These are phyloP conservation scores for Mamestra brassicae DNA, from an alignment of 2,888 invertebrate genomes.

Conservation along the genomic window DNA sequence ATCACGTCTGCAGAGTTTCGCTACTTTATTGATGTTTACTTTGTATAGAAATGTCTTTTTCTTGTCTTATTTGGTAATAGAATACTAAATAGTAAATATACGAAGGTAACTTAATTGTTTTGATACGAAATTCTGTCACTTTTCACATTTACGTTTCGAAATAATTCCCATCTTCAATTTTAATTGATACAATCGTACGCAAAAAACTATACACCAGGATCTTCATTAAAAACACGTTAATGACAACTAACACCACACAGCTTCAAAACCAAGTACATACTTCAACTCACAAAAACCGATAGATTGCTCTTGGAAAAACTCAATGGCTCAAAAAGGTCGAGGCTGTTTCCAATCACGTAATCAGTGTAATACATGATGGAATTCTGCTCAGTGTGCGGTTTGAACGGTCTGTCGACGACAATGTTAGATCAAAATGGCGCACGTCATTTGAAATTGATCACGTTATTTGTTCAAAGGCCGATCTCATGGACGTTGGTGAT, in stretches of 20 bases:
- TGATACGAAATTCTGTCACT: no score
- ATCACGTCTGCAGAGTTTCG: no score
- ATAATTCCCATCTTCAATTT: neutral
- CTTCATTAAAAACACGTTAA: neutral
- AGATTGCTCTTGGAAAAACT: constrained; percentile 54
- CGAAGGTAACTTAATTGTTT: no score
- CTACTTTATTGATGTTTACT: no score
- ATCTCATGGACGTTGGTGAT: constrained; percentile 44
- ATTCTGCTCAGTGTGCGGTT: constrained; percentile 59
- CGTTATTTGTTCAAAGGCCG: constrained; percentile 64
- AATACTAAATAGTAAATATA: no score
- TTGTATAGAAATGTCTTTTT: no score
- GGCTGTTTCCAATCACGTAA: constrained; percentile 68
- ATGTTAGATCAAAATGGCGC: constrained; percentile 18
- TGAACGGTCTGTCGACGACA: constrained; percentile 18
- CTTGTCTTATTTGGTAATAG: no score
- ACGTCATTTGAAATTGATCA: constrained; percentile 55
- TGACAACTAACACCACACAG: neutral
- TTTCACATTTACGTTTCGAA: no score
- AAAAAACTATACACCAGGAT: constrained; percentile 2
- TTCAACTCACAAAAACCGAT: constrained; percentile 44
- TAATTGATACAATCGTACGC: neutral
- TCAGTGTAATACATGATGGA: constrained; percentile 65
- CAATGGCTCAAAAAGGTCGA: constrained; percentile 70
- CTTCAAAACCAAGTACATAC: constrained; percentile 5